phyloP scores from a whole-genome alignment of 1,140 invertebrate genomes.

The Zophobas atratus region DNA sequence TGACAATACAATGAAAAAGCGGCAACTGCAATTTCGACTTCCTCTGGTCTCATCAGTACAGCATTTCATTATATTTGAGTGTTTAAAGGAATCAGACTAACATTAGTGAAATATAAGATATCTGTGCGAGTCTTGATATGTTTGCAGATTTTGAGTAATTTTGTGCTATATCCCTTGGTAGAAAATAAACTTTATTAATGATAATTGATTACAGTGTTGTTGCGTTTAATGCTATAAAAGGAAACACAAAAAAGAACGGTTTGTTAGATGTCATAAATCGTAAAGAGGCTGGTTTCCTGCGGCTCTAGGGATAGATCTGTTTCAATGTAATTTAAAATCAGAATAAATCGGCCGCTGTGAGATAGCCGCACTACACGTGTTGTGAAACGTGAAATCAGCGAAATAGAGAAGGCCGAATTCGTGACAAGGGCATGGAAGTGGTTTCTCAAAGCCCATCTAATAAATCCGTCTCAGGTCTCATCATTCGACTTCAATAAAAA shows the following conservation, averaged over 20 bases:
- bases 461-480: neutral
- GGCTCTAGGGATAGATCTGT: constrained; percentile 32
- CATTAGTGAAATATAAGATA: too few relatives aligned
- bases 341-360: constrained; percentile 34
- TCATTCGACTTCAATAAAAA: constrained; percentile 1
- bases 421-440: constrained; percentile 13
- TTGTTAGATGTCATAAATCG: constrained; percentile 40
- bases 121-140: too few relatives aligned
- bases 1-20: too few relatives aligned
- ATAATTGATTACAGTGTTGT: neutral
- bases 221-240: constrained; percentile 4
- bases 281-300: constrained; percentile 25
- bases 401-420: constrained; percentile 30
- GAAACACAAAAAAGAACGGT: constrained; percentile 2
- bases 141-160: too few relatives aligned
- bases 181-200: too few relatives aligned
- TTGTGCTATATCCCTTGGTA: too few relatives aligned
- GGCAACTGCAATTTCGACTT: too few relatives aligned
- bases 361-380: constrained; percentile 38
- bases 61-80: too few relatives aligned
- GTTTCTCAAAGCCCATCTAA: neutral
- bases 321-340: constrained; percentile 42
- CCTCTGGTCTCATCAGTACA: too few relatives aligned
- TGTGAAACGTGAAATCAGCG: constrained; percentile 35
- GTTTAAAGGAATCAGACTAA: too few relatives aligned